Evolutionary conservation across 2,888 invertebrate genomes (phyloP), one percentile per base, ranked within the genome.

Genomic region (Philereme vetulata): DNA sequence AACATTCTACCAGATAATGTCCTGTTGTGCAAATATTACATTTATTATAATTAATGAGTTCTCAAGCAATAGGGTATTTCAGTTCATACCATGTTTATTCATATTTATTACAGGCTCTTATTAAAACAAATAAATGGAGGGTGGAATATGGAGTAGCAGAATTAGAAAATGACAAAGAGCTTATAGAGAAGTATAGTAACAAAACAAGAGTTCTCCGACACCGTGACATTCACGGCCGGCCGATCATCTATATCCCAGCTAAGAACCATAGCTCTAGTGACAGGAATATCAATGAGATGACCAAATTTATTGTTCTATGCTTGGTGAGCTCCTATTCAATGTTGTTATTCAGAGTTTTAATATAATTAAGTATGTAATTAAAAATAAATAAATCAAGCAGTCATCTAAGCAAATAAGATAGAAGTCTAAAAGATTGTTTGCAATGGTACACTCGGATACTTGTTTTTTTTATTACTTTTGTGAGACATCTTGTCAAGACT

Each of bases 51-150:
- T 21, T 21, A 21, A 1, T 21, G 21, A 21, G 21, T 21, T 21
- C 21, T 21, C 21, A 21, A 21, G 21, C 21, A 21, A 21, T 21
- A 21, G 21, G 21, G 21, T 2, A 21, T 21, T 21, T 6, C 7
- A 4, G 0, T 38, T 8, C 7, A 8, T 0, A 7, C 38, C 3
- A 7, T 5, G 3, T 11, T 56, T 50, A 38, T 49, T 1, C 9
- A n/a, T 50, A 21, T 38, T 51, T 8, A 33, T 90, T 89, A 42
- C 75, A 96, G 95, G 95, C 95, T 53, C 93, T 96, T 73, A 82
- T 96, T 62, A 96, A 96, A 91, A 96, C 96, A 49, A 96, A 96
- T 78, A 96, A 96, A 85, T 96, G 96, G 96, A 93, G 95, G 65
- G 90, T 90, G 51, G 95, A 96, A 68, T 96, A 95, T 86, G 95